Percentiles rank a stretch among this genome's conserved stretches.
phyloP scores from a whole-genome alignment of 1,140 invertebrate genomes.

The Anastrepha ludens region DNA sequence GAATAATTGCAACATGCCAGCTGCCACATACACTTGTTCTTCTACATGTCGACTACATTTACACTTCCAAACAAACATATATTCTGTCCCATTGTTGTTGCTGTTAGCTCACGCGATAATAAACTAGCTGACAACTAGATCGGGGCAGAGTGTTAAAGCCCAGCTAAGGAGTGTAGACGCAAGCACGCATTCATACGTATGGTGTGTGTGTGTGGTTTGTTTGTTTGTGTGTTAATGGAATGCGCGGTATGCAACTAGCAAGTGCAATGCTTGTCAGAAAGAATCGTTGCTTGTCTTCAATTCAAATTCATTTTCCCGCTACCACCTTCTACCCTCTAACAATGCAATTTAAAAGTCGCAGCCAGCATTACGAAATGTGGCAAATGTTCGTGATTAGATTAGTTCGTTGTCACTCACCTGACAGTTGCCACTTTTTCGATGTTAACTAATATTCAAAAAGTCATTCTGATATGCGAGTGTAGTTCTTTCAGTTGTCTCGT shows the following conservation, averaged over 20 bases:
- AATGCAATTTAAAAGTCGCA: not conserved
- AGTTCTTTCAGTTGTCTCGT: too few species aligned
- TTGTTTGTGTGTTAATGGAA: not conserved
- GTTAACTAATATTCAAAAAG: not conserved
- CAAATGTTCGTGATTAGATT: not conserved
- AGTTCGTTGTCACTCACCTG: too few species aligned
- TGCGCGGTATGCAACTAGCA: not conserved
- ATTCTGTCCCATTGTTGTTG: not conserved
- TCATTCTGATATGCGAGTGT: too few species aligned
- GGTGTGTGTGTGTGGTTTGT: not conserved
- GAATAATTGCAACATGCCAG: conserved; percentile 21
- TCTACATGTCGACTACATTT: not conserved
- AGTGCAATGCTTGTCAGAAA: not conserved
- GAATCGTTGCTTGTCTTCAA: not conserved
- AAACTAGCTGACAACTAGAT: not conserved
- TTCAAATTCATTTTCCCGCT: not conserved
- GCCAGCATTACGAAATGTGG: not conserved
- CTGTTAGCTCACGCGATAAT: not conserved
- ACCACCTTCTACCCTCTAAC: not conserved
- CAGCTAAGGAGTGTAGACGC: not conserved
- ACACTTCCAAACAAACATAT: not conserved
- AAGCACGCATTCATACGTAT: not conserved
- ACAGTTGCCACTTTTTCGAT: too few species aligned
- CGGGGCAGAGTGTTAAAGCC: not conserved
- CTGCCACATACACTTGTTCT: conserved; percentile 5